Percentiles rank a stretch among this genome's conserved stretches.
Conservation (phyloP, 92 coral and sea anemone genomes). For the Galaxea fascicularis region DNA sequence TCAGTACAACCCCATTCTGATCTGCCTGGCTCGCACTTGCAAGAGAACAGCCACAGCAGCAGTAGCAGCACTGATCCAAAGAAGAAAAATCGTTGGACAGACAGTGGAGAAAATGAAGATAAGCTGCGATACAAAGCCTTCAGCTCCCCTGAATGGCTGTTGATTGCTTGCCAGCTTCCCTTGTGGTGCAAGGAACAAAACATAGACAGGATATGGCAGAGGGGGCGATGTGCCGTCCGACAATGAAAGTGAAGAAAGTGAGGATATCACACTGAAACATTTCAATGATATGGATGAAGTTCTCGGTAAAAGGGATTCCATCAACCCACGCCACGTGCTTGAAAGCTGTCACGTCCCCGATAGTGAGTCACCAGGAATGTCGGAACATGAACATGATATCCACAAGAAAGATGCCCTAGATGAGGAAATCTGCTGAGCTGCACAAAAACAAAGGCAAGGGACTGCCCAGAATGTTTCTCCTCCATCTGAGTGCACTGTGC, state of each 20-base stretch:
- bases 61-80: slow-evolving; percentile 44
- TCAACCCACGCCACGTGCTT: slow-evolving; percentile 59
- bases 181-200: slow-evolving; percentile 49
- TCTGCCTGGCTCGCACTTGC: slow-evolving; percentile 25
- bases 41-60: slow-evolving; percentile 32
- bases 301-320: slow-evolving; percentile 59
- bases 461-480: slow-evolving; percentile 47
- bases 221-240: slow-evolving; percentile 56
- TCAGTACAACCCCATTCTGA: background rate
- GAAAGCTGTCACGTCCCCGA: slow-evolving; percentile 50
- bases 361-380: slow-evolving; percentile 29
- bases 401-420: slow-evolving; percentile 37
- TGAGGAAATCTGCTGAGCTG: slow-evolving; percentile 42
- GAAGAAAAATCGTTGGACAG: slow-evolving; percentile 56
- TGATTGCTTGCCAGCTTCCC: slow-evolving; percentile 52
- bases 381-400: slow-evolving; percentile 27
- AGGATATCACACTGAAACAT: slow-evolving; percentile 40
- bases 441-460: slow-evolving; percentile 46
- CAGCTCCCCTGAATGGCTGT: slow-evolving; percentile 67
- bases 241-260: slow-evolving; percentile 30
- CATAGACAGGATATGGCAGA: slow-evolving; percentile 57
- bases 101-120: slow-evolving; percentile 49
- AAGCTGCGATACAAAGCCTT: slow-evolving; percentile 58
- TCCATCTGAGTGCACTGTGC: slow-evolving; percentile 40
- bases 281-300: slow-evolving; percentile 58